Base-by-base conservation (phyloP, 2,797 vertebrate genomes). In the Hippoglossus hippoglossus region DNA sequence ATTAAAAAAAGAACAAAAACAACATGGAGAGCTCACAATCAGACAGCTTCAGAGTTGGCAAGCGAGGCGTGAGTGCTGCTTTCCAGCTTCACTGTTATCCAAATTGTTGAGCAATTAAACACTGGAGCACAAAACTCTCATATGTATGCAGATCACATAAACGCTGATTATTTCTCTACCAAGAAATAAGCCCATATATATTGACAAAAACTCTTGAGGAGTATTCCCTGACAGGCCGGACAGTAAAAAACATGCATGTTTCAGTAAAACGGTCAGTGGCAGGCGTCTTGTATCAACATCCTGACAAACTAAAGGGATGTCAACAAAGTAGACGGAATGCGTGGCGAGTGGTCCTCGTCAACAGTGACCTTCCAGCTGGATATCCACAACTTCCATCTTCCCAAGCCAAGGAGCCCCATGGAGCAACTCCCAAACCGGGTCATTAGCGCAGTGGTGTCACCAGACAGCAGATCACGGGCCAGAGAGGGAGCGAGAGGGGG, bases 361-460 rank as follows among this genome's bases (percentile, higher is more conserved):
- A 88, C 57, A 28, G 79, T 94, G 94, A 94, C 94, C 93, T 94
- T 95, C 93, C 92, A 93, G 89, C 87, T 91, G 91, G 91, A 94
- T 90, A 92, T 91, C 90, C 87, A 71, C 86, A 87, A 89, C 92
- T 93, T 95, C 93, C 92, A 93, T 93, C 91, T 93, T 93, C 87
- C 92, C 91, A 87, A 92, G 92, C 93, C 92, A 94, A 93, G 91
- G 84, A 92, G 87, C 91, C 93, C 92, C 82, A 73, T 60, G 73
- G 91, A 91, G 90, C 87, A 86, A 92, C 90, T 94, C 93, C 92
- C 94, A 93, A 91, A 93, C 91, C 90, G 84, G 93, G 93, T 94
- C 93, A 94, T 94, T 95, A 95, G 93, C 91, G 49, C 92, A 85
- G 93, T 86, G 90, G 93, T 93, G 93, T 94, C 94, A 94, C 93